Evolutionary conservation across 2,888 invertebrate species (phyloP).

Genomic region (Deilephila elpenor): DNA sequence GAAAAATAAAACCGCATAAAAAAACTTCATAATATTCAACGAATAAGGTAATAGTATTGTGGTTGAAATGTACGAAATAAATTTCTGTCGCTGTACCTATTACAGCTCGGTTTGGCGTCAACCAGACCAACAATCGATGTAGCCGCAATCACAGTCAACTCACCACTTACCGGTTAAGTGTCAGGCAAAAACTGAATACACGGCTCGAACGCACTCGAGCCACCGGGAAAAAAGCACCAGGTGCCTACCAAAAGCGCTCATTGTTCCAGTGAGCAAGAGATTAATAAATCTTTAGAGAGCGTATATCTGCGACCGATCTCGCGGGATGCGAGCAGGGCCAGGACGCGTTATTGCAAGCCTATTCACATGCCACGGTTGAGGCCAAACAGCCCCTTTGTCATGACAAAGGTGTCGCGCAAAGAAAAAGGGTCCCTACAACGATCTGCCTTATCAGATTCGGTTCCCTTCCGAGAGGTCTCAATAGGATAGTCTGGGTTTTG

Average conservation of each 20-base stretch:
- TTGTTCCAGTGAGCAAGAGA: conserved; percentile 81
- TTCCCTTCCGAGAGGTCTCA: conserved; percentile 83
- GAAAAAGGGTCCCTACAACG: conserved; percentile 82
- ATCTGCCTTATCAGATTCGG: conserved; percentile 83
- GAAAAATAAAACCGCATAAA: neutral
- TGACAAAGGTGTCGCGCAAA: conserved; percentile 84
- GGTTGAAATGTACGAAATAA: conserved; percentile 2
- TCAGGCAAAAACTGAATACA: conserved; percentile 74
- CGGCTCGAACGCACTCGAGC: conserved; percentile 66
- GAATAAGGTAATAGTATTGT: neutral
- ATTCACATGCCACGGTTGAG: conserved; percentile 83
- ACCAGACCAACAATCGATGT: conserved; percentile 46
- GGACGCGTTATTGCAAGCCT: conserved; percentile 83
- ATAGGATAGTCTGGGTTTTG: conserved; percentile 80
- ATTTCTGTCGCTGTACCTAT: neutral
- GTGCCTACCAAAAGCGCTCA: conserved; percentile 80
- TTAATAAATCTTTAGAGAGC: conserved; percentile 83
- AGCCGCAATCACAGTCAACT: conserved; percentile 60
- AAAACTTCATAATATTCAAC: neutral
- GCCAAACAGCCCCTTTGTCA: conserved; percentile 83
- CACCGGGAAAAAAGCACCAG: conserved; percentile 79
- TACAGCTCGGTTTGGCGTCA: conserved; percentile 27
- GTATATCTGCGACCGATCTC: conserved; percentile 82
- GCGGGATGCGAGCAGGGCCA: conserved; percentile 78
- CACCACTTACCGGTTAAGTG: conserved; percentile 65